A percentile compares a stretch with the other conserved stretches of the same genome.
phyloP scores from a whole-genome alignment of 2,888 invertebrate species.

The Diplazon laetatorius region DNA sequence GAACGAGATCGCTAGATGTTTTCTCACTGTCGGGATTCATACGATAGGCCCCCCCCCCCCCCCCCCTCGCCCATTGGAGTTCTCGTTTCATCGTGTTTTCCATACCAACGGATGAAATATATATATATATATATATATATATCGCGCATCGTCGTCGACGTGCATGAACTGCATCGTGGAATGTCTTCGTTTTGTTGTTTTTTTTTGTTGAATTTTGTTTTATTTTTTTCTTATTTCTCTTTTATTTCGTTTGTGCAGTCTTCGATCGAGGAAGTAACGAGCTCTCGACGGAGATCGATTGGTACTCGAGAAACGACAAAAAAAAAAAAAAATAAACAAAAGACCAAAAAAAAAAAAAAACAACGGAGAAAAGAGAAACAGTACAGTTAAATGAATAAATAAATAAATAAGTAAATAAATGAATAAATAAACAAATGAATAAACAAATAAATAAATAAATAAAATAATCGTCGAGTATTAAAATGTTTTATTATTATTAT shows the following conservation, averaged over 20 bases:
- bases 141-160: constrained; percentile 20
- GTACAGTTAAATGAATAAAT: constrained; percentile 4
- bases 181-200: constrained; percentile 6
- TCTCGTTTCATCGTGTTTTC: constrained; percentile 8
- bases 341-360: too few relatives aligned
- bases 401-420: too few relatives aligned
- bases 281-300: not conserved
- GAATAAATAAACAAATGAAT: too few relatives aligned
- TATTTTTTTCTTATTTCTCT: not conserved
- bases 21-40: not conserved
- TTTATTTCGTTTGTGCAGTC: too few relatives aligned
- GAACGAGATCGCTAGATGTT: constrained; percentile 6
- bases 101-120: constrained; percentile 17
- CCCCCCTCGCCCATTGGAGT: too few relatives aligned
- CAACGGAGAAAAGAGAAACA: not conserved
- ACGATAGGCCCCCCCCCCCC: too few relatives aligned
- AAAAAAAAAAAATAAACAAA: too few relatives aligned
- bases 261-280: not conserved
- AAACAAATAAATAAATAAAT: too few relatives aligned
- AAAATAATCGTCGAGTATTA: too few relatives aligned
- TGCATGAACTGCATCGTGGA: constrained; percentile 9
- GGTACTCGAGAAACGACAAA: not conserved
- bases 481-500: too few relatives aligned
- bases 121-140: too few relatives aligned
- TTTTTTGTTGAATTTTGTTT: not conserved